Evolutionary conservation across 2,888 invertebrate species (phyloP), one percentile per base, ranked within the genome.

Genomic region (Nomada lathburiana): DNA sequence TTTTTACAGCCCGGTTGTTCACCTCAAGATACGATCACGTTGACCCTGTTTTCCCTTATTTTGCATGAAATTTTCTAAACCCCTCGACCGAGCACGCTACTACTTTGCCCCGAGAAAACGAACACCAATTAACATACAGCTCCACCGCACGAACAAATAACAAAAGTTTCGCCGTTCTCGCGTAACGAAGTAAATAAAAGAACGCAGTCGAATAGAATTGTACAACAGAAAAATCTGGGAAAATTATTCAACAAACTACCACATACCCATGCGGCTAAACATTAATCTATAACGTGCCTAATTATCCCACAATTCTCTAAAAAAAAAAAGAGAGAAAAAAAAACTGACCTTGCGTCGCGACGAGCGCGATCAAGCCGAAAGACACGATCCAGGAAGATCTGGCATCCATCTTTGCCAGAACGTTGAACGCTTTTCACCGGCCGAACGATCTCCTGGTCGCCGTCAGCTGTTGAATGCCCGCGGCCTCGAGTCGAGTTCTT

Each of bases 291-390:
- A 29, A 57, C 47, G 16, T 47, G 16, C 47, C 16, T 36, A 47
- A 47, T 47, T 13, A 11, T 47, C 10, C 47, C 47, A 47, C 13
- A 13, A 13, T 47, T 16, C 10, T 47, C 13, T 47, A 11, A 13
- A 13, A 13, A 47, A 47, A 3, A 16, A 47, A 7, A 2, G 26
- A 2, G 26, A 0, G 23, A 23, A 7, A 36, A 36, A 0, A 55
- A 44, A 20, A 80, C 89, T 86, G 78, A 89, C 89, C 89, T 80
- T 86, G 64, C 55, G 85, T 64, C 23, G 79, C 53, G 64, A 80
- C 65, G 74, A 85, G 55, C 36, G 85, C 52, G 67, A 80, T 42
- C 64, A 89, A 52, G 44, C 78, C 64, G 59, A 84, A 74, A 59
- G 55, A 74, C 42, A 85, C 60, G 68, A 86, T 85, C 86, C 84